These are phyloP conservation scores for Enteromius mattozi DNA, from an alignment of 2,797 vertebrate species.

Conservation along the genomic window DNA sequence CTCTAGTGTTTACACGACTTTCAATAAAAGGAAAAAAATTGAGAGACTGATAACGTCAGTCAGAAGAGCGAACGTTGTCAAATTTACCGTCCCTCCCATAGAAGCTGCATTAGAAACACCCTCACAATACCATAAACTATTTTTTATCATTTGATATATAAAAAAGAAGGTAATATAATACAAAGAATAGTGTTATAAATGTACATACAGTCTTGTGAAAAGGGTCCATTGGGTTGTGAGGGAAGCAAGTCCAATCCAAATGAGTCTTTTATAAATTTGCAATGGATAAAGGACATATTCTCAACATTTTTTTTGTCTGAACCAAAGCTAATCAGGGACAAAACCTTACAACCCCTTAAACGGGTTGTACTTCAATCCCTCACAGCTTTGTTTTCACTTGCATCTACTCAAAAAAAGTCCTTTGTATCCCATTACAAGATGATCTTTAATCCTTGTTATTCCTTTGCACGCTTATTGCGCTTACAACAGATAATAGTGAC, in stretches of 20 bases:
- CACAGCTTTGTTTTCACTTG: conserved; percentile 3
- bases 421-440: not conserved
- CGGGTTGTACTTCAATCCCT: not conserved
- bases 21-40: too few species aligned
- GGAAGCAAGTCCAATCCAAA: not conserved
- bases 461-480: not conserved
- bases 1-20: too few species aligned
- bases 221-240: too few species aligned
- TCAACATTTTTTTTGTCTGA: not conserved
- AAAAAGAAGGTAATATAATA: too few species aligned
- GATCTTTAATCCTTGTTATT: not conserved
- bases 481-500: not conserved
- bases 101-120: too few species aligned
- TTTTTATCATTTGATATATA: too few species aligned
- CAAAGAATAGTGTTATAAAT: too few species aligned
- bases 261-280: not conserved
- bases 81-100: too few species aligned
- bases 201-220: too few species aligned
- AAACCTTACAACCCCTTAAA: not conserved
- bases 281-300: not conserved
- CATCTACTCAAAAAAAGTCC: not conserved
- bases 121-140: too few species aligned
- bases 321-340: not conserved
- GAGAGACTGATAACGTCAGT: too few species aligned
- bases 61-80: too few species aligned